Base-by-base conservation (phyloP, 2,888 invertebrate genomes). In the Salpingus planirostris region DNA sequence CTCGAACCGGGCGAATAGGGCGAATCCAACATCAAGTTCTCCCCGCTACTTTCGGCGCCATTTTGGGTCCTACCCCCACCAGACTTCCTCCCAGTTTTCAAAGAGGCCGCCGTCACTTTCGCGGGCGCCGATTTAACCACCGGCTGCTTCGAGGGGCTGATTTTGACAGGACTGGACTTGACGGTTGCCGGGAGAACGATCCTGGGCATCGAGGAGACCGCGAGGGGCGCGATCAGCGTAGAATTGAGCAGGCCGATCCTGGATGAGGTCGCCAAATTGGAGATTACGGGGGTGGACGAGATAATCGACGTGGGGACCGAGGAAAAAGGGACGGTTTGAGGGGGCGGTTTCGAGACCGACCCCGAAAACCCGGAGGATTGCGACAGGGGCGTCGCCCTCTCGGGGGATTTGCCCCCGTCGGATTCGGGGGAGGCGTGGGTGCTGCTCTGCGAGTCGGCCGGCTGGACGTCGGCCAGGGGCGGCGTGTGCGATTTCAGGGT, bases 1-100 rank as follows among this genome's bases (percentile, higher is more conserved):
- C 81, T 83, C n/a, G 87, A 86, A 25, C 85, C 88, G 0, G 89
- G 89, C 27, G 88, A 88, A 66, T 90, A 89, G 0, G 90, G 91
- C 12, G 89, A 88, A 46, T 81, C 81, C 21, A 67, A 45, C 43
- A 68, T 68, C 26, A 60, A 66, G 11, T 65, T 63, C 38, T 67
- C 68, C 31, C 65, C 64, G 10, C 23, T 23, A 6, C 6, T 7
- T 8, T 18, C 8, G 6, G 18, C 6, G 11, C 54, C 54, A 24
- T 55, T 54, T 27, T 38, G 34, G 27, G 31, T 46, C 3, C 38
- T 43, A n/a, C n/a, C n/a, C n/a, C n/a, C n/a, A n/a, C n/a, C n/a
- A 27, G 33, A 23, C 38, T 64, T 64, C 13, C 44, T 44, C 23
- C 52, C 51, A 2, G 43, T 26, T 33, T 35, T 1, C 47, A 29